Evolutionary conservation across 23 tunicate genomes (phyloP), one percentile per base, ranked within the genome.

Genomic region (Trididemnum miniatum): DNA sequence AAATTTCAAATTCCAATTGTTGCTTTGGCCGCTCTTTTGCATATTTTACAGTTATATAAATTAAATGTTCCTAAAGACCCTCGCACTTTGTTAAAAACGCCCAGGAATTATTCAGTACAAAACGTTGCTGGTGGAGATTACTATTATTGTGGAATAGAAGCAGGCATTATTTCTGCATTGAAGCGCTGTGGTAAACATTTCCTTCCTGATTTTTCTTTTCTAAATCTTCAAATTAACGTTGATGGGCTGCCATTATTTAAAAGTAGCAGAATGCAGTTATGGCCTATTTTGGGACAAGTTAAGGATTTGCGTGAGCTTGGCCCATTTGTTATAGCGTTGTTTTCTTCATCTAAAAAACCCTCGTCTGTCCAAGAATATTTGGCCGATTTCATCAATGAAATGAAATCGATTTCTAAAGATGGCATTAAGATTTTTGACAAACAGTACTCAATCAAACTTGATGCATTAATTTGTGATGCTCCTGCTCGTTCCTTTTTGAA

Each of bases 401-500:
- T n/a, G n/a, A n/a, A n/a, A n/a, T n/a, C n/a, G n/a, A n/a, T n/a
- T n/a, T n/a, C n/a, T n/a, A n/a, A n/a, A n/a, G n/a, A n/a, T n/a
- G n/a, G n/a, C n/a, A n/a, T n/a, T n/a, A n/a, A n/a, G n/a, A n/a
- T n/a, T n/a, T n/a, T n/a, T n/a, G 59, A 20, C 20, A 51, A 20
- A 20, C 15, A 20, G 5, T 64, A 24, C 28, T 24, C 20, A 24
- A 31, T 64, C 7, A 64, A 20, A 64, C 71, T 71, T 20, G 35
- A 2, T 28, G 76, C 35, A 28, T 32, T 28, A 26, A 4, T 71
- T 64, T 64, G 71, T 64, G 71, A 64, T 71, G 76, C 76, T 71
- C 76, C 76, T 28, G 76, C 76, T 31, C 35, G 76, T 4, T 71
- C 76, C 5, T 31, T 71, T 20, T 20, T 71, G 4, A 71, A 71